phyloP scores from a whole-genome alignment of 2,797 vertebrate genomes.

The Eospalax fontanierii region DNA sequence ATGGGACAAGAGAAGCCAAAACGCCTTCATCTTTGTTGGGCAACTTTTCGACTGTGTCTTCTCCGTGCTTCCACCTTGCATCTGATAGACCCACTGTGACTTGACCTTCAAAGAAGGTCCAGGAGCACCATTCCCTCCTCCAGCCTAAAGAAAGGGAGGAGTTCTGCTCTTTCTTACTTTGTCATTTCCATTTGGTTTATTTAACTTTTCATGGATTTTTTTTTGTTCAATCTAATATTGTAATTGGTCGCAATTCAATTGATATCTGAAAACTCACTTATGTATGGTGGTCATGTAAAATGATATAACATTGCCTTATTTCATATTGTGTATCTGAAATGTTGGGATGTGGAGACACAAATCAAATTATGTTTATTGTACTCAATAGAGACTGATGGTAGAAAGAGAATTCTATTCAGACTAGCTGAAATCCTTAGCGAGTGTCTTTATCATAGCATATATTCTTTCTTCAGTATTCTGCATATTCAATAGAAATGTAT shows the following conservation, averaged over 20 bases:
- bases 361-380: neutral
- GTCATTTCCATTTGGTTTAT: neutral
- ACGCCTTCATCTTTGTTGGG: neutral
- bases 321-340: neutral
- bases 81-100: neutral
- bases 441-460: neutral
- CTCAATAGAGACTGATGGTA: neutral
- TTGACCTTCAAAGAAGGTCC: neutral
- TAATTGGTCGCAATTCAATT: neutral
- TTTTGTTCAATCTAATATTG: slow-evolving; percentile 16
- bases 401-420: neutral
- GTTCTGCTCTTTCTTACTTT: neutral
- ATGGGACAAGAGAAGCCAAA: neutral
- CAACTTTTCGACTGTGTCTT: neutral
- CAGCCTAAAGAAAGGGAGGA: neutral
- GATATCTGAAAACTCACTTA: neutral
- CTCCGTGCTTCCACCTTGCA: neutral
- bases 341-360: slow-evolving; percentile 8
- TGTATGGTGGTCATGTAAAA: neutral
- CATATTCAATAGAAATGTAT: neutral
- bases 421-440: neutral
- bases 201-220: neutral
- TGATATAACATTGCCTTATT: neutral
- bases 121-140: neutral
- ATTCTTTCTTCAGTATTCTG: neutral